Conservation (phyloP, 2,888 invertebrate genomes). For the Drosophila kambysellisi region DNA sequence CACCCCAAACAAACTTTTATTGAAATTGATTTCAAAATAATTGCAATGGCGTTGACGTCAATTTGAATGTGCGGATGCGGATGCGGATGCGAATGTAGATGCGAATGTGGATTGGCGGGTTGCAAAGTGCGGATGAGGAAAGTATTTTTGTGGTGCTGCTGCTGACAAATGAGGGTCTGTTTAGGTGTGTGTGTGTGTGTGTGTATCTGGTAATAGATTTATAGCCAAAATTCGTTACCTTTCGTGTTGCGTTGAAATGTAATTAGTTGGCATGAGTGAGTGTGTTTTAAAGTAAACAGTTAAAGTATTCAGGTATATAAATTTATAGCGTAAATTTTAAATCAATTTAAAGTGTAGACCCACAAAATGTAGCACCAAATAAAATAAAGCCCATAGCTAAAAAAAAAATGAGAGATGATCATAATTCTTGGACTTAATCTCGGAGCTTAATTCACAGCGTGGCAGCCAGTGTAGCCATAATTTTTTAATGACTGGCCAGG, state of each 20-base stretch:
- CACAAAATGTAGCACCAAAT: background rate
- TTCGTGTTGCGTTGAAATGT: slow-evolving; percentile 45
- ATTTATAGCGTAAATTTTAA: slow-evolving; percentile 5
- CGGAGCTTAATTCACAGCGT: slow-evolving; percentile 29
- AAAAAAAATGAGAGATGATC: slow-evolving; percentile 11
- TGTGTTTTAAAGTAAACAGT: background rate
- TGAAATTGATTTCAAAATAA: slow-evolving; percentile 81
- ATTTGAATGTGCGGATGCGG: slow-evolving; percentile 62
- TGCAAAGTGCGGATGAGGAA: slow-evolving; percentile 10
- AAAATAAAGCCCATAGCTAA: background rate
- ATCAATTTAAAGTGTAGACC: slow-evolving; percentile 4
- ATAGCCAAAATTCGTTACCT: slow-evolving; percentile 50
- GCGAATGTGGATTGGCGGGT: slow-evolving; percentile 1
- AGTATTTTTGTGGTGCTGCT: slow-evolving; percentile 23
- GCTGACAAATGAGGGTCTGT: slow-evolving; percentile 44
- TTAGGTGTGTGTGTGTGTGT: slow-evolving; percentile 11
- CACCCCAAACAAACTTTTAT: slow-evolving; percentile 63
- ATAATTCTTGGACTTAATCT: slow-evolving; percentile 19
- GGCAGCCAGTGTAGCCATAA: slow-evolving; percentile 68
- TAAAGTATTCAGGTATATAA: background rate
- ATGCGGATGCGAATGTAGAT: slow-evolving; percentile 2
- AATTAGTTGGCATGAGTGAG: slow-evolving; percentile 45
- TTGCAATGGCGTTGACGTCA: slow-evolving; percentile 75
- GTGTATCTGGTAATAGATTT: slow-evolving; percentile 64
- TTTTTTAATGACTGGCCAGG: slow-evolving; percentile 72